Conservation (phyloP, 2,113 vertebrate species). For the Hippopotamus amphibius region DNA sequence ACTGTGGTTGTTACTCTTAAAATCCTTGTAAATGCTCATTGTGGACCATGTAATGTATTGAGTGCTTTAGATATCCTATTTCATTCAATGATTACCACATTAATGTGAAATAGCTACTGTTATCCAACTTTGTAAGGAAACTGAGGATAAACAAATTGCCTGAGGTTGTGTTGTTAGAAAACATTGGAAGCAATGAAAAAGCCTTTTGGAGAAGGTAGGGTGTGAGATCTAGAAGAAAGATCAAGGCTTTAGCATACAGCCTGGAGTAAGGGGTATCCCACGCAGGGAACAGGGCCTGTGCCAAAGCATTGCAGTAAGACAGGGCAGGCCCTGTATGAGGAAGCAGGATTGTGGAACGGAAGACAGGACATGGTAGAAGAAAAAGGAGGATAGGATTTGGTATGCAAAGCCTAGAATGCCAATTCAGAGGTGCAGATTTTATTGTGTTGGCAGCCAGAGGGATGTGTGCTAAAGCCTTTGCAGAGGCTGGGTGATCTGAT, state of each 20-base stretch:
- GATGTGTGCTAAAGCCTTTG: background rate
- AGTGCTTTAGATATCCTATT: background rate
- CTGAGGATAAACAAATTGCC: background rate
- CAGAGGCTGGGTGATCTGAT: background rate
- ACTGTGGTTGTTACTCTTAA: background rate
- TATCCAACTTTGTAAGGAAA: background rate
- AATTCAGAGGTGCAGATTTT: background rate
- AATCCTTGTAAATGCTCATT: background rate
- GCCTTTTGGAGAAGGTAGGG: background rate
- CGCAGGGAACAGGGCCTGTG: background rate
- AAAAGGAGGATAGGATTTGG: background rate
- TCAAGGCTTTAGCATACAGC: background rate
- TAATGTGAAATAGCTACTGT: background rate
- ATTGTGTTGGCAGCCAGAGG: background rate
- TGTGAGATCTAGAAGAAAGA: background rate
- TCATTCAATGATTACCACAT: background rate
- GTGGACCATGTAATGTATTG: background rate
- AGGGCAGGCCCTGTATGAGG: accelerated
- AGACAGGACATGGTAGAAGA: background rate
- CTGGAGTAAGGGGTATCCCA: background rate
- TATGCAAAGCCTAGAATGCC: background rate
- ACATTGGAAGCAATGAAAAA: background rate
- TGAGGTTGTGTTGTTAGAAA: background rate
- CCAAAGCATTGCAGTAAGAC: accelerated
- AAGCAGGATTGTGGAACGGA: background rate